A percentile compares a stretch with the other conserved stretches of the same genome.
Conservation (phyloP, 2,113 vertebrate genomes). For the Tichodroma muraria region DNA sequence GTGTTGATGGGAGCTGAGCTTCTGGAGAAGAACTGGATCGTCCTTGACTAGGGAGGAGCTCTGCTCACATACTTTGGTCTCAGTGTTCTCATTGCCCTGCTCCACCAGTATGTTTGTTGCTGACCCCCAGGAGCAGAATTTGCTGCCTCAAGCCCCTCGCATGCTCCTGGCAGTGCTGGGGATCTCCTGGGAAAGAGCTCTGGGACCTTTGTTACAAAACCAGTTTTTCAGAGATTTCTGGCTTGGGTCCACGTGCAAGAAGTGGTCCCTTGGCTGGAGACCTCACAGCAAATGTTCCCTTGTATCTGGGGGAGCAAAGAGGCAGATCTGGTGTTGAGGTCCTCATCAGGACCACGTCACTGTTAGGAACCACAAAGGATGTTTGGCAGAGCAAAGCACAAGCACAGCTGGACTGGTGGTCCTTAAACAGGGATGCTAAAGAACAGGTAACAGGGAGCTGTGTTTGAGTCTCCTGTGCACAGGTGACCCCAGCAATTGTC, state of each 20-base stretch:
- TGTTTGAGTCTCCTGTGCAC: background rate
- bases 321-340: background rate
- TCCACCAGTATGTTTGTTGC: accelerated
- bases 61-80: background rate
- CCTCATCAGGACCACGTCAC: accelerated
- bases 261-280: background rate
- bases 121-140: background rate
- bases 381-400: background rate
- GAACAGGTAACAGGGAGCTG: background rate
- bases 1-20: background rate
- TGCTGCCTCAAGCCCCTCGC: background rate
- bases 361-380: background rate
- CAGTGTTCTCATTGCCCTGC: accelerated
- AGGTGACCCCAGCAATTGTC: background rate
- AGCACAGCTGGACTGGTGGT: background rate
- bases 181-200: background rate
- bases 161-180: accelerated
- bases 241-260: background rate
- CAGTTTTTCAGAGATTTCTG: slow-evolving; percentile 2
- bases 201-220: background rate
- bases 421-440: background rate
- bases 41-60: background rate
- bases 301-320: background rate
- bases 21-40: background rate
- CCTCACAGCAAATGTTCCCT: accelerated